These are phyloP conservation scores for Lophochroa leadbeateri DNA, from an alignment of 2,113 vertebrate genomes.

Conservation along the genomic window DNA sequence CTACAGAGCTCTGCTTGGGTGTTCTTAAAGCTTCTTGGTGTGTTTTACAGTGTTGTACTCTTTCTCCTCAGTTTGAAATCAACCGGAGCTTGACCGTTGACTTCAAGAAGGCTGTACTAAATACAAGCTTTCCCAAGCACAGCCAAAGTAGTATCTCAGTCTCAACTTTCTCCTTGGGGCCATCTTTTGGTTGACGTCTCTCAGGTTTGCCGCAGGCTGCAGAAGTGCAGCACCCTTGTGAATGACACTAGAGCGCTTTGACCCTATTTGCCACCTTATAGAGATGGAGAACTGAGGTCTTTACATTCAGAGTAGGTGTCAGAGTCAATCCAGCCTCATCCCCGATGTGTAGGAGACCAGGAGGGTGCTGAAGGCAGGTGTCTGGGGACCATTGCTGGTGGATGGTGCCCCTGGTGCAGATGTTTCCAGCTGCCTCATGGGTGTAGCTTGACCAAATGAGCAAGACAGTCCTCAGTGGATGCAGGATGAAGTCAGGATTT, in stretches of 20 bases:
- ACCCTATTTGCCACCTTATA: fast-evolving
- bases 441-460: fast-evolving
- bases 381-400: background rate
- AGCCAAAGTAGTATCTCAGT: fast-evolving
- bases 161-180: background rate
- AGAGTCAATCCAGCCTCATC: background rate
- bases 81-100: fast-evolving
- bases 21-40: background rate
- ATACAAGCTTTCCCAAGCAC: background rate
- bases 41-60: background rate
- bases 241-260: background rate
- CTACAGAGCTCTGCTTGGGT: background rate
- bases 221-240: background rate
- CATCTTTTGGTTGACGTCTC: background rate
- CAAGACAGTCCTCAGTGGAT: fast-evolving
- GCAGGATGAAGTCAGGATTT: background rate
- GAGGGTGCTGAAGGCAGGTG: background rate
- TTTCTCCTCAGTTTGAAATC: background rate
- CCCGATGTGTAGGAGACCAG: fast-evolving
- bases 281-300: background rate
- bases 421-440: fast-evolving
- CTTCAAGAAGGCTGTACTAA: background rate
- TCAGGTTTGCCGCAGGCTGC: background rate
- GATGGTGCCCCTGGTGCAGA: background rate
- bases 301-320: background rate